Conservation (phyloP, 2,888 invertebrate genomes). For the Scaeva pyrastri region DNA sequence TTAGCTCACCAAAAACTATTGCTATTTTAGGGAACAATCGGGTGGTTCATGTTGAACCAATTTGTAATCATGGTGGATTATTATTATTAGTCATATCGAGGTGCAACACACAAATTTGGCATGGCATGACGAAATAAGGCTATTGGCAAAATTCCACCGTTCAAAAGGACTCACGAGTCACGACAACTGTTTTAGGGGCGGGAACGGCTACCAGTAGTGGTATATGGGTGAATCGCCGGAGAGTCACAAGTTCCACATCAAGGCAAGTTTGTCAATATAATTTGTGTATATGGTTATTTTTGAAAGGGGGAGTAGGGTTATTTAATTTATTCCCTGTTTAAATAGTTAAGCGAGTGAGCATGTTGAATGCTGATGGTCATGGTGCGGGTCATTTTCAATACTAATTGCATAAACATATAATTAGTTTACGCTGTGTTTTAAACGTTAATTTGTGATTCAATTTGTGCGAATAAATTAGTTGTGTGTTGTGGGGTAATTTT, state of each 20-base stretch:
- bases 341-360: constrained; percentile 12
- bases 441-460: constrained; percentile 50
- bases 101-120: not conserved
- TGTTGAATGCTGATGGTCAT: too few relatives aligned
- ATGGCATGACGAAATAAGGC: not conserved
- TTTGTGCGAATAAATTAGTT: constrained; percentile 28
- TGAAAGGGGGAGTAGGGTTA: constrained; percentile 9
- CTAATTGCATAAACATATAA: constrained; percentile 50
- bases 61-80: constrained; percentile 44
- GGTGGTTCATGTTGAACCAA: constrained; percentile 32
- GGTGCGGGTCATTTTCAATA: constrained; percentile 27
- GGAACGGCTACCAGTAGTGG: too few relatives aligned
- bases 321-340: constrained; percentile 53
- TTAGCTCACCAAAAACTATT: not conserved
- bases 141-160: constrained; percentile 26
- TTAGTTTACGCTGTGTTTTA: constrained; percentile 43
- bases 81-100: constrained; percentile 46
- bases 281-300: not conserved
- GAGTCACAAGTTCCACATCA: not conserved
- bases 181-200: too few relatives aligned
- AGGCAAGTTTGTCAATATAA: constrained; percentile 6
- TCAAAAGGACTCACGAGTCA: not conserved
- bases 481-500: not conserved
- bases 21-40: constrained; percentile 38
- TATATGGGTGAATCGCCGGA: not conserved